Evolutionary conservation across 2,888 invertebrate genomes (phyloP).

Genomic region (Toxonevra muliebris): DNA sequence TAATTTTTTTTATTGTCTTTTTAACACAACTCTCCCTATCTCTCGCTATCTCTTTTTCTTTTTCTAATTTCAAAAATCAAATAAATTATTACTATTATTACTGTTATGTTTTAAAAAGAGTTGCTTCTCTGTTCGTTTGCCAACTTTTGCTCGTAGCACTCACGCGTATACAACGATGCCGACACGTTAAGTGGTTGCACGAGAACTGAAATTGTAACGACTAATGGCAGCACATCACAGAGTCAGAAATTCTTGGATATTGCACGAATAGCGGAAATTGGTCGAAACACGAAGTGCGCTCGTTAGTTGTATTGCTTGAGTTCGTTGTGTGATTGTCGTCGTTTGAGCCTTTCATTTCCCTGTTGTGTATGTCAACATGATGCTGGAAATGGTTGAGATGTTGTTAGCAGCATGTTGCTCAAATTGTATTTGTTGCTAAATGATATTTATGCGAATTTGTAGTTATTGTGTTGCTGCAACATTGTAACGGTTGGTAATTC

Average conservation of each 20-base stretch:
- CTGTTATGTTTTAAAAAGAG: constrained; percentile 5
- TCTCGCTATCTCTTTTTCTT: neutral
- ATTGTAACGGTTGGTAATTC: no score
- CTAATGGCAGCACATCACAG: constrained; percentile 31
- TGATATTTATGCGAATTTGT: neutral
- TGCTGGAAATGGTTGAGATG: neutral
- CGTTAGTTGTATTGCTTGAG: neutral
- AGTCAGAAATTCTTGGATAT: constrained; percentile 19
- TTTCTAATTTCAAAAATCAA: constrained; percentile 12
- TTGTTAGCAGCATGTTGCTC: constrained; percentile 20
- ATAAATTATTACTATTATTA: constrained; percentile 30
- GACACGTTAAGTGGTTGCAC: constrained; percentile 64
- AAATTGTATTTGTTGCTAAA: neutral
- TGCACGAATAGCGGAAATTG: constrained; percentile 27
- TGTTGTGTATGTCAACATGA: neutral
- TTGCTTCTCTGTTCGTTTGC: constrained; percentile 2
- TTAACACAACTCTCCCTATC: neutral
- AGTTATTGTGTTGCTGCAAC: no score
- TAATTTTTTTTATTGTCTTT: constrained; percentile 1
- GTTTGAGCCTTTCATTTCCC: constrained; percentile 9
- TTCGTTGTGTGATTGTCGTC: constrained; percentile 2
- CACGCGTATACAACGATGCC: constrained; percentile 44
- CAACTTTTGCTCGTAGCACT: constrained; percentile 5
- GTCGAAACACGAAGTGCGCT: constrained; percentile 40
- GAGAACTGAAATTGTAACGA: constrained; percentile 59